Evolutionary conservation across 2,888 invertebrate species (phyloP), one percentile per base, ranked within the genome.

Genomic region (Xanthostigma xanthostigma): DNA sequence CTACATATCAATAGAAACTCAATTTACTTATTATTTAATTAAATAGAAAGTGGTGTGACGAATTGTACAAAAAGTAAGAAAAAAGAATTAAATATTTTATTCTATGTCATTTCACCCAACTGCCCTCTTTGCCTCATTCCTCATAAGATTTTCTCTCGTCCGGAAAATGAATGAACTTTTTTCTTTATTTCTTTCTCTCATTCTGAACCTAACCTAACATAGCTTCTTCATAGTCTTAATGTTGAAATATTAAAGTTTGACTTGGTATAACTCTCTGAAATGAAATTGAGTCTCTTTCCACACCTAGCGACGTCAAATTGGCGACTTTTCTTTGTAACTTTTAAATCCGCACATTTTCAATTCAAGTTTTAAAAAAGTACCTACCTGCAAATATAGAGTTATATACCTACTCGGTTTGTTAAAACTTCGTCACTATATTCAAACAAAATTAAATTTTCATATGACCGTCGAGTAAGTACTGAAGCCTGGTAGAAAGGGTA

Each of bases 241-340:
- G 58, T 58, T 55, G 54, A 57, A 58, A 57, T 59, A 58, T 60
- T 58, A 58, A 58, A 59, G 58, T 60, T 59, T 56, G 58, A 58
- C 57, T 60, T 56, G 53, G 27, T 54, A 56, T 53, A 58, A 59
- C 56, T 59, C 55, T 50, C 54, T 27, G 27, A 59, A 59, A 59
- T 59, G 59, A 59, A 59, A 59, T 58, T 57, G 59, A 57, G 55
- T 56, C 58, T 54, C 56, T 52, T 53, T 52, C 50, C 49, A 48
- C 46, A 47, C 50, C 54, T 14, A 8, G 40, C 14, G 12, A 39
- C 40, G 14, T 39, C 40, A 14, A 12, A 14, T 54, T 51, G 54
- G 56, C 54, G 54, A 54, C 53, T 55, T 53, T 51, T 50, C 44
- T 48, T 51, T 47, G 46, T 41, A 51, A 56, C 53, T 55, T 57